These are phyloP conservation scores for Pundamilia nyererei DNA, from an alignment of 2,113 vertebrate species.

Conservation along the genomic window DNA sequence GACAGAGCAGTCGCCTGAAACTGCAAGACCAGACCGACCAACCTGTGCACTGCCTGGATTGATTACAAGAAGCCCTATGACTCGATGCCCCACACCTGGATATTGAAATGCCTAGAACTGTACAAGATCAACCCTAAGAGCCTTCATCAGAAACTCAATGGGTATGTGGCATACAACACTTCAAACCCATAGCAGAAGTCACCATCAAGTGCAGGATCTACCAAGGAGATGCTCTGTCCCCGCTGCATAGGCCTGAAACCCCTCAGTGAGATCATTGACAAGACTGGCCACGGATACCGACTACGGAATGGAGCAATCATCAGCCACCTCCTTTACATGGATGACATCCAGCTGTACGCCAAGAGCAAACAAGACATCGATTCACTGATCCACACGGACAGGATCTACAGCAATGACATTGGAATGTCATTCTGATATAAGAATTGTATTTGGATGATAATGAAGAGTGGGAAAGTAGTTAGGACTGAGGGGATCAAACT, in stretches of 20 bases:
- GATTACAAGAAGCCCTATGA: background rate
- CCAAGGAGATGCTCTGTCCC: background rate
- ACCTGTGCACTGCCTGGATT: background rate
- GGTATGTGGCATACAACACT: fast-evolving
- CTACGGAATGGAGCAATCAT: background rate
- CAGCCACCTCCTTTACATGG: background rate
- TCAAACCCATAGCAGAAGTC: background rate
- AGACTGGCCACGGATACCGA: fast-evolving
- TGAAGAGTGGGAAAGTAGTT: background rate
- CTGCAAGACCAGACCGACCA: background rate
- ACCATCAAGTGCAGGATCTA: background rate
- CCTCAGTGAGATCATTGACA: background rate
- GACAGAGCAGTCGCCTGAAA: background rate
- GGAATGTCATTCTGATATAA: background rate
- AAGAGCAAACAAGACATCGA: background rate
- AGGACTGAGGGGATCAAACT: background rate
- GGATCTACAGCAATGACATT: background rate
- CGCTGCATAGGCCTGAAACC: background rate
- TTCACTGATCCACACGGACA: background rate
- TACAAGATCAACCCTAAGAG: background rate
- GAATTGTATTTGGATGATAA: background rate
- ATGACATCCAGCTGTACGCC: background rate
- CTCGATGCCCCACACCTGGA: background rate
- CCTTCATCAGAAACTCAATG: background rate
- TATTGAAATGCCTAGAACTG: background rate